Conservation (phyloP, 1,140 invertebrate species). For the Eupeodes corollae region DNA sequence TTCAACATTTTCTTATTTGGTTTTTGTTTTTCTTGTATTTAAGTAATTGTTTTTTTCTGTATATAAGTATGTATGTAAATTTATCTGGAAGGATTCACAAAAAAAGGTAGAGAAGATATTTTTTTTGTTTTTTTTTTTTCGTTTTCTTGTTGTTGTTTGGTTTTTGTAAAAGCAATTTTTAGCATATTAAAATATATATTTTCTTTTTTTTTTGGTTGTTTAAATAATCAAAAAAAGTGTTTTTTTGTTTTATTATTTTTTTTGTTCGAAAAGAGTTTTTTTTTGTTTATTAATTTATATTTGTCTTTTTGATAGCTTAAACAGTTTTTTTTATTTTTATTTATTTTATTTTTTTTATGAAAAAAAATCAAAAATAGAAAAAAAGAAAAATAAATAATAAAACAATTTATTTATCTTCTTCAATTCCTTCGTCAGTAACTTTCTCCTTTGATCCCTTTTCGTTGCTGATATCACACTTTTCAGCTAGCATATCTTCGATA, state of each 20-base stretch:
- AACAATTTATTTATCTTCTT: constrained; percentile 28
- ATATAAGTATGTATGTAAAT: no score
- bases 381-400: constrained; percentile 27
- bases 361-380: constrained; percentile 15
- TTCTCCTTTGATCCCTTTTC: constrained; percentile 23
- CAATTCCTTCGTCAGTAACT: constrained; percentile 33
- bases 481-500: constrained; percentile 37
- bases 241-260: constrained; percentile 9
- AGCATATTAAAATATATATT: no score
- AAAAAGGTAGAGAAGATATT: constrained; percentile 4
- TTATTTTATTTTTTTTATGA: neutral
- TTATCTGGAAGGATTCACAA: constrained; percentile 1
- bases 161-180: constrained; percentile 1
- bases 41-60: no score
- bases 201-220: constrained; percentile 1
- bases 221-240: constrained; percentile 11
- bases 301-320: neutral
- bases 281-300: constrained; percentile 15
- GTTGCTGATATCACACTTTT: constrained; percentile 37
- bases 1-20: no score
- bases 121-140: constrained; percentile 2
- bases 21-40: no score
- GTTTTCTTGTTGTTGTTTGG: neutral
- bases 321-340: constrained; percentile 2
- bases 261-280: constrained; percentile 21